Evolutionary conservation across 1,140 invertebrate species (phyloP).

Genomic region (Drosophila virilis): DNA sequence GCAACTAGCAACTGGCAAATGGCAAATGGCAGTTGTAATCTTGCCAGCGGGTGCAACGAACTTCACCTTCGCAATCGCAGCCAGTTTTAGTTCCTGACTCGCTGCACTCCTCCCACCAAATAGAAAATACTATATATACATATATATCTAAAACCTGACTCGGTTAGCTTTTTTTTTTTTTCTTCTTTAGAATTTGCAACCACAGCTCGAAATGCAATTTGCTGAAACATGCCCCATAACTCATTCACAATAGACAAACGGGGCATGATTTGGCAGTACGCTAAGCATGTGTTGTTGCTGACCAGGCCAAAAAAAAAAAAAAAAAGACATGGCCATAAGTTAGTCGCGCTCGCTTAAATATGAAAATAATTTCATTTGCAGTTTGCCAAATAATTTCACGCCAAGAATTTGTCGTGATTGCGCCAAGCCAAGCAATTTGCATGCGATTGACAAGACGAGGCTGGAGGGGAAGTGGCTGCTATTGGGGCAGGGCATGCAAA

Average conservation of each 20-base stretch:
- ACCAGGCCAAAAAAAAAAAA: slow-evolving; percentile 2
- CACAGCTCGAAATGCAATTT: slow-evolving; percentile 54
- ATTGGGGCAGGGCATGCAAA: slow-evolving; percentile 51
- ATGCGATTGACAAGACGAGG: neutral
- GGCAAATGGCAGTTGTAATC: slow-evolving; percentile 43
- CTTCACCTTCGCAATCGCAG: slow-evolving; percentile 54
- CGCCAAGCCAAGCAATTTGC: slow-evolving; percentile 38
- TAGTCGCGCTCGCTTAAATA: slow-evolving; percentile 35
- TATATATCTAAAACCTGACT: slow-evolving; percentile 16
- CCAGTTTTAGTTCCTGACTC: slow-evolving; percentile 53
- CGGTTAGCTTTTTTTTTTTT: slow-evolving; percentile 37
- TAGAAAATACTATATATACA: neutral
- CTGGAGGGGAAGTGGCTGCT: neutral
- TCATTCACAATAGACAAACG: slow-evolving; percentile 62
- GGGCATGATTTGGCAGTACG: slow-evolving; percentile 36
- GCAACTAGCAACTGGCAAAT: slow-evolving; percentile 4
- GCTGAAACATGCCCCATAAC: slow-evolving; percentile 71
- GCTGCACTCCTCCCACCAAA: slow-evolving; percentile 45
- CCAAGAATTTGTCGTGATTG: slow-evolving; percentile 64
- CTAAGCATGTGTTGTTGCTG: slow-evolving; percentile 29
- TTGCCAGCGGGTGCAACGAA: slow-evolving; percentile 62
- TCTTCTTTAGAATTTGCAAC: slow-evolving; percentile 16
- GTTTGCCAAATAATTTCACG: slow-evolving; percentile 56
- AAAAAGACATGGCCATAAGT: slow-evolving; percentile 41
- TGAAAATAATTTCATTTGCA: slow-evolving; percentile 57